Conservation (phyloP, 2,113 vertebrate species). For the Pseudopodoces humilis region DNA sequence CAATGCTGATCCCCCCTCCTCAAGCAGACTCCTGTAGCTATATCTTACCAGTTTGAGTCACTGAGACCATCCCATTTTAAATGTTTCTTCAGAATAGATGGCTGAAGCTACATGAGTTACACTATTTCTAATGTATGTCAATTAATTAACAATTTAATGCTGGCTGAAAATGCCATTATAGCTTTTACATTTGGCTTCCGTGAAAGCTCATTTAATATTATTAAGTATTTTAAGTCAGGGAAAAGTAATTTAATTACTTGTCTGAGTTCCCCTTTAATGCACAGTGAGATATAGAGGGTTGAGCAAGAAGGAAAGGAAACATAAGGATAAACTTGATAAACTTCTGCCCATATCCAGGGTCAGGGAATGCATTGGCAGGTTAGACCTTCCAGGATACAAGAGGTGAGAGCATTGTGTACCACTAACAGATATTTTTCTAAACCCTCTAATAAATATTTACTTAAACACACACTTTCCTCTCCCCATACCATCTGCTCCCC, state of each 20-base stretch:
- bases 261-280: not conserved
- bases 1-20: not conserved
- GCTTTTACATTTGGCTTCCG: constrained; percentile 8
- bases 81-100: not conserved
- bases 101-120: not conserved
- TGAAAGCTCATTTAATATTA: constrained; percentile 33
- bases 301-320: not conserved
- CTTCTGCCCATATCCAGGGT: not conserved
- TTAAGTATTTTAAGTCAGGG: not conserved
- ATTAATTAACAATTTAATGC: constrained; percentile 34
- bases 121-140: not conserved
- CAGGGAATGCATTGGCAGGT: not conserved
- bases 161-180: not conserved
- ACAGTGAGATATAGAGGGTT: not conserved
- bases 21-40: not conserved
- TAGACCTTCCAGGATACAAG: not conserved
- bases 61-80: not conserved
- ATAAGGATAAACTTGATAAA: not conserved
- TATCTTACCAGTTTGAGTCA: not conserved
- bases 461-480: not conserved
- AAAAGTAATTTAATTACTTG: constrained; percentile 36
- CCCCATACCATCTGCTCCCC: not conserved
- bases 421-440: not conserved
- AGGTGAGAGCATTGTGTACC: not conserved
- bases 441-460: not conserved